Evolutionary conservation across 2,888 invertebrate genomes (phyloP), one percentile per base, ranked within the genome.

Genomic region (Ommatoiulus sabulosus): DNA sequence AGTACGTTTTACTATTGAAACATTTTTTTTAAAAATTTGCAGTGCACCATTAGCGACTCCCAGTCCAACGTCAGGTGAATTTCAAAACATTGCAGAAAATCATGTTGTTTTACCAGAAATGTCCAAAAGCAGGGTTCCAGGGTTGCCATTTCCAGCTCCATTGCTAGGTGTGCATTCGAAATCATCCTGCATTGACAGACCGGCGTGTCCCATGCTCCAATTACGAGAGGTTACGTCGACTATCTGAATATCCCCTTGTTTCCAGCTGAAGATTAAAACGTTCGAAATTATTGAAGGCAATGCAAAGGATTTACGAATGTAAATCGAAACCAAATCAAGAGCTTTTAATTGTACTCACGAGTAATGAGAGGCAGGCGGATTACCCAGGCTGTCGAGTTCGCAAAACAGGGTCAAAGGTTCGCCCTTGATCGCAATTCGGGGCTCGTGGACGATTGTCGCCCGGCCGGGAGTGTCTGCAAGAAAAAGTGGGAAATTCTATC

Each of bases 81-180:
- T 35, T 35, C 35, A 35, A 35, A 35, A 35, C 35, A 35, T 35
- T 35, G 35, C 35, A 35, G 35, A 35, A 35, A 35, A 35, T 0
- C 35, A 35, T 0, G 35, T 35, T 35, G 0, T 84, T 84, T 63
- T 92, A 95, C 95, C 95, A 90, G 94, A 94, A 87, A 96, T 96
- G 91, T 96, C 95, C 91, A 97, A 94, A 91, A 94, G 94, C 88
- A 95, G 94, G 48, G 94, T 94, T 43, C 95, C 95, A 86, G 95
- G 93, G 89, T 94, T 94, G 87, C 96, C 96, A 90, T 95, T 95
- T 0, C 98, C 98, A 0, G 97, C 97, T 12, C 96, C 95, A 92
- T 97, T 98, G 92, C 95, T 95, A 0, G 97, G 97, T 90, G 95
- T 94, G 92, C 98, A 98, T 0, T 97, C 96, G 93, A 97, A 98